Conservation (phyloP, 1,140 invertebrate genomes). For the Drosophila pallidifrons region DNA sequence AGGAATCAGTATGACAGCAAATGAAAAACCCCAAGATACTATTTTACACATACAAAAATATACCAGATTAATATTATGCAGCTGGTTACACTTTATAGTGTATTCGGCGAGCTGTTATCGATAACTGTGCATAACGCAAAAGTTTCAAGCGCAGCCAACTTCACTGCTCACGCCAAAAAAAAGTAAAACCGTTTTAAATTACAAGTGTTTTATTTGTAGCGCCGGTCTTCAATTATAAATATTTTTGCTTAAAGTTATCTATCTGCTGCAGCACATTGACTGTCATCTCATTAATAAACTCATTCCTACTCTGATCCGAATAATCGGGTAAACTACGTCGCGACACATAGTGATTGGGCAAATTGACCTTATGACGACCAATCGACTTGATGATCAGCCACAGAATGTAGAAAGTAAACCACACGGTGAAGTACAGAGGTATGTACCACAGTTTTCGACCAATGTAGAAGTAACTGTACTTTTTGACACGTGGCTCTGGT, state of each 20-base stretch:
- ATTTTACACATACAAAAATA: not conserved
- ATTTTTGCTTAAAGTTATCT: conserved; percentile 80
- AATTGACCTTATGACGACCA: conserved; percentile 89
- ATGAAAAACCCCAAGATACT: too few species aligned
- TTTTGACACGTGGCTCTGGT: conserved; percentile 88
- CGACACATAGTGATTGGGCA: conserved; percentile 81
- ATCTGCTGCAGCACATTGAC: conserved; percentile 80
- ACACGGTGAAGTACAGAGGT: conserved; percentile 93
- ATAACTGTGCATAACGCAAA: not conserved
- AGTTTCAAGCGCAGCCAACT: conserved; percentile 15
- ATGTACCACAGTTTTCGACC: conserved; percentile 93
- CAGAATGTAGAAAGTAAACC: conserved; percentile 91
- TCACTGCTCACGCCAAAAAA: conserved; percentile 15
- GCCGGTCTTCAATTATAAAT: conserved; percentile 64
- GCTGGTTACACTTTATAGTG: not conserved
- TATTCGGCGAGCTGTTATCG: conserved; percentile 20
- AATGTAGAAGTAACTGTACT: conserved; percentile 93
- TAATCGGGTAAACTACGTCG: conserved; percentile 64
- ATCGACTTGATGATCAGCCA: conserved; percentile 92
- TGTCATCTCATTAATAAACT: conserved; percentile 78
- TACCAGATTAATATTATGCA: not conserved
- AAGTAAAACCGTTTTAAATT: conserved; percentile 22
- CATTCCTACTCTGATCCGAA: conserved; percentile 53
- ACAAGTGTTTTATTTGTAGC: conserved; percentile 47
- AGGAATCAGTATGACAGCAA: conserved; percentile 7